These are phyloP conservation scores for Nomada fabriciana DNA, from an alignment of 2,888 invertebrate genomes.

Conservation along the genomic window DNA sequence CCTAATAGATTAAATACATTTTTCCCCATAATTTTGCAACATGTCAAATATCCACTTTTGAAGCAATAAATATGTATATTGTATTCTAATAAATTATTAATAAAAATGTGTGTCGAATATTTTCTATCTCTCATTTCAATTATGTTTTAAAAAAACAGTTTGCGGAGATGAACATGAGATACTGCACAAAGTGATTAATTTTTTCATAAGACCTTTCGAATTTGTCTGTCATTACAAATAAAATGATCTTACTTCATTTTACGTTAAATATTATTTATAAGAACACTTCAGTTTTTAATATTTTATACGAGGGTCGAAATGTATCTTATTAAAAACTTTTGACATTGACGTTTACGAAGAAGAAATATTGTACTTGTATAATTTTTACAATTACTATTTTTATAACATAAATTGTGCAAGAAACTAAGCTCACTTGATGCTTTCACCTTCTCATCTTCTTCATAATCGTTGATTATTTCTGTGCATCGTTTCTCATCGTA, in stretches of 20 bases:
- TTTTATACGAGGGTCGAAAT: background rate
- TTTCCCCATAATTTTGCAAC: background rate
- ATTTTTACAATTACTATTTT: background rate
- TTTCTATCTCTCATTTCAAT: too few relatives aligned
- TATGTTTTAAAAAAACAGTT: too few relatives aligned
- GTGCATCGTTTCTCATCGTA: constrained; percentile 87
- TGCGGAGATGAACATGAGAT: background rate
- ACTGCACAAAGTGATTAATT: background rate
- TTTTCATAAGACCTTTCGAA: too few relatives aligned
- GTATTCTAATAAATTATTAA: too few relatives aligned
- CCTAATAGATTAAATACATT: background rate
- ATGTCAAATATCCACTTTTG: background rate
- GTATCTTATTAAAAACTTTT: too few relatives aligned
- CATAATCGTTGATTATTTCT: constrained; percentile 88
- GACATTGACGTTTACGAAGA: background rate
- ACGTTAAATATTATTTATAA: too few relatives aligned
- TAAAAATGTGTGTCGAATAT: too few relatives aligned
- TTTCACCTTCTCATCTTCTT: constrained; percentile 85
- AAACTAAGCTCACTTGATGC: constrained; percentile 82
- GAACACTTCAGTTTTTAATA: background rate
- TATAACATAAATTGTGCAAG: background rate
- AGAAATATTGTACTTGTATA: background rate
- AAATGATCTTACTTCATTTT: too few relatives aligned
- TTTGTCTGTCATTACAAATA: too few relatives aligned
- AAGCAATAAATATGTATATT: background rate